Evolutionary conservation across 2,888 invertebrate genomes (phyloP).

Genomic region (Agapostemon virescens): DNA sequence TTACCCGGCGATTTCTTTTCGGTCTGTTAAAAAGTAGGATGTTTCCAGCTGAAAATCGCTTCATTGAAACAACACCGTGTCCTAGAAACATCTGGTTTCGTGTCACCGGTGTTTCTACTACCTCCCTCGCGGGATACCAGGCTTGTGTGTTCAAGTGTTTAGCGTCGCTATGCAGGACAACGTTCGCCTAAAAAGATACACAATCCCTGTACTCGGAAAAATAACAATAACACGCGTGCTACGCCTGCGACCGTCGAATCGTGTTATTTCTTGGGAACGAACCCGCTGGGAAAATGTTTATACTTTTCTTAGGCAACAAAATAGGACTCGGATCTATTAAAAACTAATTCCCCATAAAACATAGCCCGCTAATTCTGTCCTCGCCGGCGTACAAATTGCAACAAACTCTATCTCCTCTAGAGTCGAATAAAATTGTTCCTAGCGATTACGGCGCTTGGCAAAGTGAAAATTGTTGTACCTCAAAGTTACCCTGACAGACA

Average conservation of each 20-base stretch:
- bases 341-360: neutral
- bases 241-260: slow-evolving; percentile 18
- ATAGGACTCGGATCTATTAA: neutral
- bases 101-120: slow-evolving; percentile 49
- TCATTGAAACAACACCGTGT: slow-evolving; percentile 21
- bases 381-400: no score
- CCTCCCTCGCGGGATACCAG: slow-evolving; percentile 44
- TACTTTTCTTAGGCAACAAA: neutral
- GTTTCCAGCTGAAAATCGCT: neutral
- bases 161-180: slow-evolving; percentile 52
- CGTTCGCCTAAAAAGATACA: slow-evolving; percentile 58
- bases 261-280: neutral
- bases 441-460: no score
- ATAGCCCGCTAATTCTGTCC: neutral
- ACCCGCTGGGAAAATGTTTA: neutral
- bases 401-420: no score
- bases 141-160: slow-evolving; percentile 69
- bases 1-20: neutral
- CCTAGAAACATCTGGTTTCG: slow-evolving; percentile 49
- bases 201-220: slow-evolving; percentile 57
- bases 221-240: slow-evolving; percentile 55
- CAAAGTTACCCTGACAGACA: no score
- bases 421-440: no score
- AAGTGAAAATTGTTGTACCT: no score
- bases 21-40: neutral